A percentile compares a stretch with the other conserved stretches of the same genome.
Evolutionary conservation across 2,113 vertebrate species (phyloP).

Genomic region (Myxocyprinus asiaticus): DNA sequence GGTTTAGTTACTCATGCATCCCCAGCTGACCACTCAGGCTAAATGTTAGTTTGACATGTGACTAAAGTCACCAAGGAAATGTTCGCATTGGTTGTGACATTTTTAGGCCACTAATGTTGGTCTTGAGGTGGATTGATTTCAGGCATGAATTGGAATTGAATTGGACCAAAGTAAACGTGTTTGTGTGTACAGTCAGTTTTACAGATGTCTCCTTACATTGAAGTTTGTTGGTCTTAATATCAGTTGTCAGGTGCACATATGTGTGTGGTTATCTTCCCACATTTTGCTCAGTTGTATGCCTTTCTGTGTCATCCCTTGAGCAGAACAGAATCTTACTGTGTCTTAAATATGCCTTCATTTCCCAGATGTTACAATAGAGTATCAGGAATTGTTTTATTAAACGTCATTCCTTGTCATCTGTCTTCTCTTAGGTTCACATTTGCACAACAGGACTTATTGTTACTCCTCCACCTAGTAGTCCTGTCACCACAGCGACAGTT

Average conservation of each 20-base stretch:
- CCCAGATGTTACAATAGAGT: background rate
- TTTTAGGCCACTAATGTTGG: conserved; percentile 43
- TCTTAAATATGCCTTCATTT: too few relatives aligned
- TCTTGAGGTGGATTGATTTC: too few relatives aligned
- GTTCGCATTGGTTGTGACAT: conserved; percentile 49
- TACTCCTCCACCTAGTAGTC: conserved; percentile 96
- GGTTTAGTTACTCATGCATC: background rate
- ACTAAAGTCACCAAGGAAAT: conserved; percentile 22
- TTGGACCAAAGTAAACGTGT: background rate
- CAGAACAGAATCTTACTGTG: background rate
- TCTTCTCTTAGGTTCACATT: conserved; percentile 88
- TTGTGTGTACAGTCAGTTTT: background rate
- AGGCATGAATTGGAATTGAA: conserved; percentile 1
- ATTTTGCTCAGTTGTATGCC: background rate
- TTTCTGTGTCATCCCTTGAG: conserved; percentile 20
- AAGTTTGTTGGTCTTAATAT: conserved; percentile 25
- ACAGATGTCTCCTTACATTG: conserved; percentile 18
- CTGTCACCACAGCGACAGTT: conserved; percentile 89
- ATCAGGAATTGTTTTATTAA: background rate
- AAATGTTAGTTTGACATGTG: conserved; percentile 11
- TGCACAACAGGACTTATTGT: conserved; percentile 95
- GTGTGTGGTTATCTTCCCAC: conserved; percentile 20
- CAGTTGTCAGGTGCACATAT: background rate
- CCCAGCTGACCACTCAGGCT: conserved; percentile 3
- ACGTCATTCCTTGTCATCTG: conserved; percentile 36